Evolutionary conservation across 1,140 invertebrate species (phyloP).

Genomic region (Idris sp.): DNA sequence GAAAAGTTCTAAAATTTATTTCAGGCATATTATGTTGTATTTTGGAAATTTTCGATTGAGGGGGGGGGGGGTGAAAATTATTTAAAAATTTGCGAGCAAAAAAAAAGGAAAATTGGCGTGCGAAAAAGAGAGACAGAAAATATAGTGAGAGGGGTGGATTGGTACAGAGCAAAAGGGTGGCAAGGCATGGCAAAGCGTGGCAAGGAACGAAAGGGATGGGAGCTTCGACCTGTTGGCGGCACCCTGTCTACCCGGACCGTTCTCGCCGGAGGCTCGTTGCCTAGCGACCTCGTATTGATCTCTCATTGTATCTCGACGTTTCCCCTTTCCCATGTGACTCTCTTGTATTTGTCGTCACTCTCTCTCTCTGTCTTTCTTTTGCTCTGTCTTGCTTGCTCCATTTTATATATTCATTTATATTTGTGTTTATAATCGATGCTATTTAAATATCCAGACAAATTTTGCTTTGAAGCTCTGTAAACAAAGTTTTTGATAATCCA

Average conservation of each 20-base stretch:
- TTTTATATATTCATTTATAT: no score
- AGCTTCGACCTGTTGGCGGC: slow-evolving; percentile 73
- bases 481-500: no score
- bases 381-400: slow-evolving; percentile 18
- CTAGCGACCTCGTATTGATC: slow-evolving; percentile 78
- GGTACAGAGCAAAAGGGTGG: slow-evolving; percentile 45
- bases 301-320: slow-evolving; percentile 74
- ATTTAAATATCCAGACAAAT: no score
- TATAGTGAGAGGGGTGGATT: slow-evolving; percentile 16
- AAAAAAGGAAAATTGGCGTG: background rate
- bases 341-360: slow-evolving; percentile 54
- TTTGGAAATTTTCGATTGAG: no score
- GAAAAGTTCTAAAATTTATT: no score
- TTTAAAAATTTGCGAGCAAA: slow-evolving; percentile 42
- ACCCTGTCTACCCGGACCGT: slow-evolving; percentile 78
- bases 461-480: no score
- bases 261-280: slow-evolving; percentile 78
- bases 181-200: slow-evolving; percentile 32
- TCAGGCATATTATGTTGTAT: no score
- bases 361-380: slow-evolving; percentile 23
- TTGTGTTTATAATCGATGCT: no score
- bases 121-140: background rate
- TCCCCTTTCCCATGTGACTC: slow-evolving; percentile 70
- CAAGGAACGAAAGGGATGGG: slow-evolving; percentile 49
- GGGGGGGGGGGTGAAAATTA: no score